These are phyloP conservation scores for Elmis aenea DNA, from an alignment of 2,888 invertebrate species.

Conservation along the genomic window DNA sequence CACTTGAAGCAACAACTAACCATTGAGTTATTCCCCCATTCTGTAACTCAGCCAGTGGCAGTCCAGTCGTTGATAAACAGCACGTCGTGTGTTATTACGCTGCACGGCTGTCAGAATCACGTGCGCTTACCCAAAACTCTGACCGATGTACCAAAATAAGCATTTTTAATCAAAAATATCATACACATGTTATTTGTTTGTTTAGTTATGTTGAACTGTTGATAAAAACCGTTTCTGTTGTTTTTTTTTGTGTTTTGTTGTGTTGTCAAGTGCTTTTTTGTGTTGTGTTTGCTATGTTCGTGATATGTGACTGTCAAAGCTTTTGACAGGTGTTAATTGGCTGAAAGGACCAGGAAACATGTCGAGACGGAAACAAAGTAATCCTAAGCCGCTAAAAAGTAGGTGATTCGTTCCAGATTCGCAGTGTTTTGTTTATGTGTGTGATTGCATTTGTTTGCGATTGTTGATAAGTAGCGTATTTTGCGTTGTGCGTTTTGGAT, in stretches of 20 bases:
- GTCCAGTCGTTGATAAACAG: conserved; percentile 17
- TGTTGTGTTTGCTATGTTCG: conserved; percentile 21
- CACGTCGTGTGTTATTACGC: conserved; percentile 11
- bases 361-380: conserved; percentile 94
- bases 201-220: neutral
- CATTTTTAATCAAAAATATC: conserved; percentile 1
- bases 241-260: conserved; percentile 28
- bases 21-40: conserved; percentile 19
- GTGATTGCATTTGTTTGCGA: conserved; percentile 8
- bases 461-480: too few relatives aligned
- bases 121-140: conserved; percentile 11
- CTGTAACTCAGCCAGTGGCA: conserved; percentile 19
- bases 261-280: conserved; percentile 21
- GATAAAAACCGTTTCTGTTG: conserved; percentile 15
- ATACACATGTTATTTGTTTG: conserved; percentile 4
- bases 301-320: conserved; percentile 32
- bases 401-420: too few relatives aligned
- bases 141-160: neutral
- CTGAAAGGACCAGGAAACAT: conserved; percentile 48
- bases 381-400: conserved; percentile 95
- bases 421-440: conserved; percentile 1
- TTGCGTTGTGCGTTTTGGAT: too few relatives aligned
- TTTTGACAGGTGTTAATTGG: conserved; percentile 56
- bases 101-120: conserved; percentile 22
- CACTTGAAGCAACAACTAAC: conserved; percentile 21